Conservation (phyloP, 2,888 invertebrate species). For the Aporophyla lueneburgensis region DNA sequence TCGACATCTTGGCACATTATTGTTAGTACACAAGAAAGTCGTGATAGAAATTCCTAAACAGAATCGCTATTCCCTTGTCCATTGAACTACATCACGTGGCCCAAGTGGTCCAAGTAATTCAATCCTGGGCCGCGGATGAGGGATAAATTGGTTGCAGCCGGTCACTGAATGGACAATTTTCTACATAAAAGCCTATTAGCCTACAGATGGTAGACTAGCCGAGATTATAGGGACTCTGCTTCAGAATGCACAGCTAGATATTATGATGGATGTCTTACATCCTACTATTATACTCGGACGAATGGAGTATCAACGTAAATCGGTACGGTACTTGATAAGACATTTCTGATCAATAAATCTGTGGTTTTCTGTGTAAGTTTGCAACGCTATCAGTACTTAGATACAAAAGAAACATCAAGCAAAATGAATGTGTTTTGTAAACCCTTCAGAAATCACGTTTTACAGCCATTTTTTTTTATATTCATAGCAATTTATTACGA, state of each 20-base stretch:
- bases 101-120: conserved; percentile 86
- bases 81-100: conserved; percentile 63
- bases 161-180: conserved; percentile 87
- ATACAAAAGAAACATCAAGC: neutral
- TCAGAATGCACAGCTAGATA: conserved; percentile 8
- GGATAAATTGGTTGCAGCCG: conserved; percentile 88
- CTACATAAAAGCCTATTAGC: conserved; percentile 79
- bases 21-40: neutral
- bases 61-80: conserved; percentile 47
- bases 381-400: neutral
- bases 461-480: neutral
- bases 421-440: neutral
- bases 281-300: neutral
- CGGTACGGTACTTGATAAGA: neutral
- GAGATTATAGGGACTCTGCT: conserved; percentile 54
- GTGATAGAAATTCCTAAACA: neutral
- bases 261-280: neutral
- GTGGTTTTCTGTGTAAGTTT: neutral
- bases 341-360: neutral
- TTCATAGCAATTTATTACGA: neutral
- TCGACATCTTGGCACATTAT: neutral
- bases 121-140: conserved; percentile 85
- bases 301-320: neutral
- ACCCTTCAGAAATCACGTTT: conserved; percentile 8
- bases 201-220: conserved; percentile 57